Percentiles rank a stretch among this genome's conserved stretches.
phyloP scores from a whole-genome alignment of 2,113 vertebrate species.

The Passerina amoena region DNA sequence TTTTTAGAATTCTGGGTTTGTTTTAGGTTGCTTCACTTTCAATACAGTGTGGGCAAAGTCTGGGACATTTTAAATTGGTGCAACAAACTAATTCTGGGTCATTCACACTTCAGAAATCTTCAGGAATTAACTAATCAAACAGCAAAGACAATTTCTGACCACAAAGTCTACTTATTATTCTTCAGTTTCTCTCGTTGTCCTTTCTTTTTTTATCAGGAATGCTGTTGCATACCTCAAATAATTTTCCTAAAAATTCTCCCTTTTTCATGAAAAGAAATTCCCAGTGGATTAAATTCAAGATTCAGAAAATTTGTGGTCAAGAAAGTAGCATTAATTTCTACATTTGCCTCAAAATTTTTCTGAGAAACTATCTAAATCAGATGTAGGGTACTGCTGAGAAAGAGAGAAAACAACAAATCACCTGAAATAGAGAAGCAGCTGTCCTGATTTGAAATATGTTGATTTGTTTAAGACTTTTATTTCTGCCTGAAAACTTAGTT shows the following conservation, averaged over 20 bases:
- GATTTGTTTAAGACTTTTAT: not conserved
- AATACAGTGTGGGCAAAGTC: not conserved
- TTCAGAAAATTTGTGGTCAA: not conserved
- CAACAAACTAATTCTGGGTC: not conserved
- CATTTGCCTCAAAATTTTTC: not conserved
- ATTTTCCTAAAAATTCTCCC: not conserved
- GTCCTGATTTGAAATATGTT: not conserved
- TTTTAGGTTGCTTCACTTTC: not conserved
- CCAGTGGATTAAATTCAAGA: not conserved
- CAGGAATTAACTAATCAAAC: not conserved
- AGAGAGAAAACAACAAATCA: not conserved
- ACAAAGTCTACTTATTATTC: not conserved
- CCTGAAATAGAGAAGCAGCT: not conserved
- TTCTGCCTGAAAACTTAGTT: not conserved
- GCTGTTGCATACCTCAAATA: not conserved
- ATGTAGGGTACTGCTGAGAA: not conserved
- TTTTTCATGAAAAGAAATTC: not conserved
- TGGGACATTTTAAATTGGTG: not conserved
- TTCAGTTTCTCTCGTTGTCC: not conserved
- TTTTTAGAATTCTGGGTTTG: not conserved
- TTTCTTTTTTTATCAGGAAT: not conserved
- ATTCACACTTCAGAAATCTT: not conserved
- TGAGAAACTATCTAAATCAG: not conserved
- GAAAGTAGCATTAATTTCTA: not conserved
- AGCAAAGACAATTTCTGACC: not conserved